Conservation (phyloP, 2,797 vertebrate species). For the Chaetophractus vellerosus region DNA sequence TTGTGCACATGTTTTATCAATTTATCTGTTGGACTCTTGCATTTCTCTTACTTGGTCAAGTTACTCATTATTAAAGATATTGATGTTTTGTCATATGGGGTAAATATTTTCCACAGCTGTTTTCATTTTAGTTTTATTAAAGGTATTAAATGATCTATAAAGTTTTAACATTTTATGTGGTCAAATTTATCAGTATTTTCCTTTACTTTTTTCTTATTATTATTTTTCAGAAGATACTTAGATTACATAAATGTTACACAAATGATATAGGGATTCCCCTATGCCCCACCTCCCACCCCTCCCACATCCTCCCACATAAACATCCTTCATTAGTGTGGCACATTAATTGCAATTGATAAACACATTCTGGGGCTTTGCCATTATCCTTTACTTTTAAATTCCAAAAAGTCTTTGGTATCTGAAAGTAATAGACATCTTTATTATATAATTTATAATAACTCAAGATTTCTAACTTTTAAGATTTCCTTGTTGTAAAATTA, state of each 20-base stretch:
- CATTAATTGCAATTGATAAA: too few relatives aligned
- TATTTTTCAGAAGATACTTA: too few relatives aligned
- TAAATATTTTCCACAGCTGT: neutral
- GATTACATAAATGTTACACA: too few relatives aligned
- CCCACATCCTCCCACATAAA: too few relatives aligned
- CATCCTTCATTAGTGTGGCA: too few relatives aligned
- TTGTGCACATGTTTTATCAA: neutral
- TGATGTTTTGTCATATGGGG: neutral
- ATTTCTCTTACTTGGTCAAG: neutral
- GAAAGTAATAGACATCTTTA: neutral
- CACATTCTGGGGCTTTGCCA: too few relatives aligned
- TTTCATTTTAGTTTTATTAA: constrained; percentile 34
- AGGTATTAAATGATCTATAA: neutral
- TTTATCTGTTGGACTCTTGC: neutral
- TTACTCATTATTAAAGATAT: neutral
- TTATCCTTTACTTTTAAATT: constrained; percentile 7
- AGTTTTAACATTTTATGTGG: neutral
- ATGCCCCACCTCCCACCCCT: too few relatives aligned
- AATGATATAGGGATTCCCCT: too few relatives aligned
- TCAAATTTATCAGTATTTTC: neutral
- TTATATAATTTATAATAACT: neutral
- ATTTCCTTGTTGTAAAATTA: neutral
- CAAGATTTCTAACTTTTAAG: neutral
- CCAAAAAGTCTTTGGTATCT: constrained; percentile 17
- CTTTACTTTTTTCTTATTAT: constrained; percentile 13